Conservation (phyloP, 1,140 invertebrate genomes). For the Euwallacea similis region DNA sequence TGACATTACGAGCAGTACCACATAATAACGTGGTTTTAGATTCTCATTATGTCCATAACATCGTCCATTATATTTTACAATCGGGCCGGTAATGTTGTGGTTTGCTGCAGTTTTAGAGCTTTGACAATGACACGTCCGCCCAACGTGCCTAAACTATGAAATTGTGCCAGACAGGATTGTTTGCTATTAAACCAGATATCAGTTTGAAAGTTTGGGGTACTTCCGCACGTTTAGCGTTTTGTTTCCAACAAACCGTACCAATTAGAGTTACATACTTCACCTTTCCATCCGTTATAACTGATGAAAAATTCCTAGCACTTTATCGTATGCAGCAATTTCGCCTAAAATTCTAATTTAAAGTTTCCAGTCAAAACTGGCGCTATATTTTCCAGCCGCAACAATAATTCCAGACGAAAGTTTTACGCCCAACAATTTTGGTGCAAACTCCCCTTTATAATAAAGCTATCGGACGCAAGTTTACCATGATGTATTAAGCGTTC, state of each 20-base stretch:
- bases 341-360: background rate
- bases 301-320: too few species aligned
- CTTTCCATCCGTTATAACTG: too few species aligned
- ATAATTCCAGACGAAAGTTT: slow-evolving; percentile 7
- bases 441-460: slow-evolving; percentile 17
- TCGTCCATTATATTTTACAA: slow-evolving; percentile 5
- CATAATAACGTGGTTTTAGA: background rate
- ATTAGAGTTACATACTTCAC: too few species aligned
- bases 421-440: slow-evolving; percentile 1
- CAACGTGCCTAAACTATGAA: slow-evolving; percentile 3
- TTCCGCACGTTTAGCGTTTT: background rate
- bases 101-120: slow-evolving; percentile 1
- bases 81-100: slow-evolving; percentile 4
- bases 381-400: background rate
- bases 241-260: too few species aligned
- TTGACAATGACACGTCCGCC: slow-evolving; percentile 1
- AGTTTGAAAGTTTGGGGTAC: background rate
- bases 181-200: background rate
- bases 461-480: slow-evolving; percentile 12
- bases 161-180: background rate
- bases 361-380: background rate
- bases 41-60: background rate
- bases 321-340: too few species aligned
- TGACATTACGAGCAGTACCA: background rate
- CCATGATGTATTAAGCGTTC: slow-evolving; percentile 8